phyloP scores from a whole-genome alignment of 2,888 invertebrate genomes.

The Microplitis manilae region DNA sequence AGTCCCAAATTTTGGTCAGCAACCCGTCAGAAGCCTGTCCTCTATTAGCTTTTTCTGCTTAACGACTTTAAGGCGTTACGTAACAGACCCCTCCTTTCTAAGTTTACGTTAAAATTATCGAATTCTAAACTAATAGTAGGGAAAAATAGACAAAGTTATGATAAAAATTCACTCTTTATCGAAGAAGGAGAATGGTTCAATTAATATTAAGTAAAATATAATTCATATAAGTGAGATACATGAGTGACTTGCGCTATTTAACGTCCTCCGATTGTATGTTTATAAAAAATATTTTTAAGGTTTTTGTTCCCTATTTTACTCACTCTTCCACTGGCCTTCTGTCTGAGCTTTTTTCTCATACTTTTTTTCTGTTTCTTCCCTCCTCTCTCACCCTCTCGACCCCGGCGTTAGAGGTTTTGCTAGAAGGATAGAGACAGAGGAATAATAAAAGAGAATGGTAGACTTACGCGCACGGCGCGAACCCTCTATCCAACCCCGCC shows the following conservation, averaged over 20 bases:
- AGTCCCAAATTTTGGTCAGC: too few species aligned
- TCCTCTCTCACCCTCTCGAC: background rate
- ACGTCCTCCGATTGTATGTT: background rate
- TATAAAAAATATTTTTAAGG: background rate
- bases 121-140: too few species aligned
- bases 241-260: background rate
- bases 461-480: constrained; percentile 33
- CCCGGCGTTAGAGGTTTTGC: constrained; percentile 36
- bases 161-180: too few species aligned
- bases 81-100: too few species aligned
- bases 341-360: background rate
- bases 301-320: background rate
- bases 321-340: background rate
- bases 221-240: background rate
- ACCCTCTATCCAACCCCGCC: constrained; percentile 25
- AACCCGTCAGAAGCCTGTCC: too few species aligned
- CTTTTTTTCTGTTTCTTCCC: background rate
- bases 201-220: too few species aligned
- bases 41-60: too few species aligned
- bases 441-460: constrained; percentile 6
- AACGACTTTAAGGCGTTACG: too few species aligned
- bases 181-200: too few species aligned
- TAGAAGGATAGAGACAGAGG: constrained; percentile 38
- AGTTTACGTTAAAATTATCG: too few species aligned
- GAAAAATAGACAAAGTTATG: too few species aligned